Percentiles rank a stretch among this genome's conserved stretches.
phyloP scores from a whole-genome alignment of 2,797 vertebrate genomes.

The Petrocephalus sullivani region DNA sequence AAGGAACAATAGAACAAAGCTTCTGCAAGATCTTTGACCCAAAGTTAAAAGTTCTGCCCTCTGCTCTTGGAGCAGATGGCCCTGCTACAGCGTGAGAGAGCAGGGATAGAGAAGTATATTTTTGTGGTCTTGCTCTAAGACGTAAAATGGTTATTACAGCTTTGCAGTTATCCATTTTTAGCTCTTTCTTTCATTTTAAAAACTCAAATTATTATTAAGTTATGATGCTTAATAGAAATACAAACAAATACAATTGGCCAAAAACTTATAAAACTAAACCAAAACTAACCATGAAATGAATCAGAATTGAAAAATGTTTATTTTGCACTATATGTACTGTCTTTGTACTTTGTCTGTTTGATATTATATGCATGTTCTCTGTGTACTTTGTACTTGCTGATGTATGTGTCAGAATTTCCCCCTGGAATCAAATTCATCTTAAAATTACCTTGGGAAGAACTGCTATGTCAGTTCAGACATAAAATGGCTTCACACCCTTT shows the following conservation, averaged over 20 bases:
- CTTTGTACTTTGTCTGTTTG: too few relatives aligned
- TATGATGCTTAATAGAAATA: background rate
- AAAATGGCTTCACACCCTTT: too few relatives aligned
- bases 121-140: background rate
- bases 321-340: too few relatives aligned
- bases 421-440: too few relatives aligned
- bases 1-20: too few relatives aligned
- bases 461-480: too few relatives aligned
- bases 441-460: too few relatives aligned
- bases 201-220: background rate
- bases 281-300: too few relatives aligned
- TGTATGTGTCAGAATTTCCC: too few relatives aligned
- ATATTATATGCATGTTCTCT: too few relatives aligned
- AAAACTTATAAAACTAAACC: background rate
- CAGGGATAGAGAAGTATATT: background rate
- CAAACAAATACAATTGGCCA: background rate
- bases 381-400: too few relatives aligned
- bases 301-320: too few relatives aligned
- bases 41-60: background rate
- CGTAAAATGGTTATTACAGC: background rate
- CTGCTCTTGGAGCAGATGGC: background rate
- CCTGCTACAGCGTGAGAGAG: background rate
- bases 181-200: background rate
- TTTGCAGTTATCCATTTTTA: background rate
- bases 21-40: background rate